Percentiles rank a stretch among this genome's conserved stretches.
phyloP scores from a whole-genome alignment of 2,113 vertebrate genomes.

The Lota lota region DNA sequence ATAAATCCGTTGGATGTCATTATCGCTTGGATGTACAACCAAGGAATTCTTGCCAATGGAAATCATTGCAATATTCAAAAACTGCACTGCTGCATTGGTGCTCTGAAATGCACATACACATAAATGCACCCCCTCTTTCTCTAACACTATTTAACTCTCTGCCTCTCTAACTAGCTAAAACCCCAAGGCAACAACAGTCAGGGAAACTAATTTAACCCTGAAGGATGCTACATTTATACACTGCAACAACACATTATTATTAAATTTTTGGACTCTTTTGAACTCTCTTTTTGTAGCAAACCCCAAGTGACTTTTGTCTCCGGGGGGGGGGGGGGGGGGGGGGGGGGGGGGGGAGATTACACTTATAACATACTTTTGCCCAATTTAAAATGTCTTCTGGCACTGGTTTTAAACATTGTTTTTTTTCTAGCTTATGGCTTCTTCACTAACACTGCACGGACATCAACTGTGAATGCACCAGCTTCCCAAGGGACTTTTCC shows the following conservation, averaged over 20 bases:
- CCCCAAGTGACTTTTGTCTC: slow-evolving; percentile 44
- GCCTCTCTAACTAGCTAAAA: slow-evolving; percentile 68
- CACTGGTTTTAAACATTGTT: slow-evolving; percentile 16
- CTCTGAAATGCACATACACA: slow-evolving; percentile 11
- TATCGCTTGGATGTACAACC: slow-evolving; percentile 64
- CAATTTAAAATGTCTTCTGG: too few species aligned
- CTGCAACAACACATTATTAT: slow-evolving; percentile 1
- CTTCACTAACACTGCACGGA: slow-evolving; percentile 23
- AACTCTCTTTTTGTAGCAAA: slow-evolving; percentile 47
- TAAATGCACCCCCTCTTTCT: slow-evolving; percentile 26
- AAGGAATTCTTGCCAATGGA: slow-evolving; percentile 36
- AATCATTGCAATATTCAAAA: slow-evolving; percentile 53
- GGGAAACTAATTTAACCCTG: slow-evolving; percentile 51
- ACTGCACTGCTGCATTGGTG: slow-evolving; percentile 45
- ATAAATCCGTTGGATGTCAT: slow-evolving; percentile 39
- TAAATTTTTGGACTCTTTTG: slow-evolving; percentile 32
- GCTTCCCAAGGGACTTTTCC: slow-evolving; percentile 35
- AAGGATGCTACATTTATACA: slow-evolving; percentile 19
- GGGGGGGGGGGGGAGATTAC: too few species aligned
- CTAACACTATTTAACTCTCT: slow-evolving; percentile 43
- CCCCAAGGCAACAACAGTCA: slow-evolving; percentile 62
- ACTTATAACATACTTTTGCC: slow-evolving; percentile 2
- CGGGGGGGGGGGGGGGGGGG: not conserved
- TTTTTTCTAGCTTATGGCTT: slow-evolving; percentile 39
- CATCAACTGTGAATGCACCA: slow-evolving; percentile 56